A percentile compares a stretch with the other conserved stretches of the same genome.
Conservation (phyloP, 2,888 invertebrate species). For the Chrysotoxum bicinctum region DNA sequence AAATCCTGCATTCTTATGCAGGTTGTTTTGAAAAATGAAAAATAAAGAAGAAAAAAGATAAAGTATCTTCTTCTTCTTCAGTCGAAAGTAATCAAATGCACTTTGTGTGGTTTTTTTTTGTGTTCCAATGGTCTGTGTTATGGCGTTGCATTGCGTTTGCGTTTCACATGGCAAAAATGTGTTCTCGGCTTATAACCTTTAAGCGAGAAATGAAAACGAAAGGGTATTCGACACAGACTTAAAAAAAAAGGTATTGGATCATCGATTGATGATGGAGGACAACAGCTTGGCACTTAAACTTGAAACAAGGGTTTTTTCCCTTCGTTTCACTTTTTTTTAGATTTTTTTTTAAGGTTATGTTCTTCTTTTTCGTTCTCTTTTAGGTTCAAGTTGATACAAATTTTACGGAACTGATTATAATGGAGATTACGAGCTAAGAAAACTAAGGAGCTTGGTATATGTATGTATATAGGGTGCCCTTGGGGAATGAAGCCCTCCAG, state of each 20-base stretch:
- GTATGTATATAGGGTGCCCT: neutral
- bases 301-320: conserved; percentile 30
- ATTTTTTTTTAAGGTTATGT: neutral
- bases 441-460: neutral
- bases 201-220: conserved; percentile 57
- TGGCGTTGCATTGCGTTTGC: neutral
- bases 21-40: conserved; percentile 2
- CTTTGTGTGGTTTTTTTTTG: conserved; percentile 2
- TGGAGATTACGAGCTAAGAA: neutral
- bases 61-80: conserved; percentile 1
- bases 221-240: conserved; percentile 47
- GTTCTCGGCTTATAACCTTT: conserved; percentile 15
- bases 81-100: conserved; percentile 22
- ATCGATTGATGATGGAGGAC: conserved; percentile 55
- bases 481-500: conserved; percentile 6
- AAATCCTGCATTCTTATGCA: conserved; percentile 18
- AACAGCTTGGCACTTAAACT: conserved; percentile 23
- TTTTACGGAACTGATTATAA: conserved; percentile 18
- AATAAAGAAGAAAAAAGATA: conserved; percentile 1
- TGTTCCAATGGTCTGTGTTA: neutral
- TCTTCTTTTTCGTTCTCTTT: neutral
- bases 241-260: conserved; percentile 44
- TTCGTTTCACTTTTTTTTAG: conserved; percentile 20
- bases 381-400: conserved; percentile 2
- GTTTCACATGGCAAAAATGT: conserved; percentile 10